Base-by-base conservation (phyloP, 2,888 invertebrate species). In the Neoscelio sp. region DNA sequence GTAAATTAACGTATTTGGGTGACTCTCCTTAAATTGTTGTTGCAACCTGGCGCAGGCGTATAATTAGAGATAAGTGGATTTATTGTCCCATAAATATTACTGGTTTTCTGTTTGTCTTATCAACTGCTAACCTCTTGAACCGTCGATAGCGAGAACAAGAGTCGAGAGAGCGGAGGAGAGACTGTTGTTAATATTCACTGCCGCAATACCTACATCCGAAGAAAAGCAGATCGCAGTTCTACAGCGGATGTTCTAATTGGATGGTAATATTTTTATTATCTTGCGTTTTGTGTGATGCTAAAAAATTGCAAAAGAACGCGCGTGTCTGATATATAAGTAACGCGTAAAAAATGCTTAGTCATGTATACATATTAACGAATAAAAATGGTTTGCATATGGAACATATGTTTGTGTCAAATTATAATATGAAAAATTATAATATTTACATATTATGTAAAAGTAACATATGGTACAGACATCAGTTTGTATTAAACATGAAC, bases 31-130 rank as follows among this genome's bases (percentile, higher is more conserved):
- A n/a, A n/a, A n/a, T n/a, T n/a, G n/a, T n/a, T n/a, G n/a, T n/a
- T n/a, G n/a, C n/a, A n/a, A n/a, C n/a, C n/a, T n/a, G n/a, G n/a
- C n/a, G n/a, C n/a, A n/a, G n/a, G n/a, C n/a, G n/a, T n/a, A n/a
- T 68, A 48, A 74, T 80, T 80, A 79, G 71, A 50, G 74, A 75
- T 65, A 75, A 70, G 74, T 71, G 62, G 82, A 85, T 84, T 84
- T 82, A 82, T 85, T 83, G 80, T 79, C 83, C 83, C 80, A 82
- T 80, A 86, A 85, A 84, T 84, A 74, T 38, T 68, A 82, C 71
- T 42, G 62, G 64, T 71, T 78, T 80, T 82, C 81, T 78, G 79
- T 67, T 68, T 70, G 74, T 76, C 67, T 76, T 78, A 80, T 80
- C 80, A 70, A 60, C 46, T 70, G 76, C 65, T 82, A 79, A 82